phyloP scores from a whole-genome alignment of 2,888 invertebrate species.

The Philaethria dido region DNA sequence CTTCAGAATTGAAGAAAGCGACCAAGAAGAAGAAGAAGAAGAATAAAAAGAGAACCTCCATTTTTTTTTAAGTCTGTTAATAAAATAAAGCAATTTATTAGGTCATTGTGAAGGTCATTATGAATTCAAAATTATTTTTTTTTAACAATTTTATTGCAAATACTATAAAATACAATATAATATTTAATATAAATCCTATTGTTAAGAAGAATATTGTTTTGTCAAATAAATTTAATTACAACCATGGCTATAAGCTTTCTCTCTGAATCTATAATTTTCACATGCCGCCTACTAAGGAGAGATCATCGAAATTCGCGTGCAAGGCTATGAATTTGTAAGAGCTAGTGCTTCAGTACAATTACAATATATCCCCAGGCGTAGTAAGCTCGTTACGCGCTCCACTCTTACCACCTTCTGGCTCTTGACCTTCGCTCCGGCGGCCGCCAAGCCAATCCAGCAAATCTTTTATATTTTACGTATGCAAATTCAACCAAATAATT shows the following conservation, averaged over 20 bases:
- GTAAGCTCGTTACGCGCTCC: conserved; percentile 58
- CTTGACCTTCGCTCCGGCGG: conserved; percentile 41
- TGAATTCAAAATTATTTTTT: too few species aligned
- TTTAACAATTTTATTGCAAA: background rate
- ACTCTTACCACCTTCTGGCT: conserved; percentile 48
- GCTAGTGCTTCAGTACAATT: conserved; percentile 59
- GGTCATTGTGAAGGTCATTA: too few species aligned
- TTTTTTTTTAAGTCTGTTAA: too few species aligned
- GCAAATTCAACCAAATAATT: background rate
- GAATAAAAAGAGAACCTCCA: too few species aligned
- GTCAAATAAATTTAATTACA: conserved; percentile 35
- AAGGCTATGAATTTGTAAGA: conserved; percentile 43
- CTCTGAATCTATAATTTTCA: conserved; percentile 42
- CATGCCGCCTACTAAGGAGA: conserved; percentile 41
- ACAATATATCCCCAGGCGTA: conserved; percentile 63
- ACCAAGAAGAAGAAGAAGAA: too few species aligned
- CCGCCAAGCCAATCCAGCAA: too few species aligned
- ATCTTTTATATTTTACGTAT: background rate
- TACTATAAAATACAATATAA: background rate
- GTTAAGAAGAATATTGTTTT: conserved; percentile 18
- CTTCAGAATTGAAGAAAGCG: too few species aligned
- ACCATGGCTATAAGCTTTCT: conserved; percentile 32
- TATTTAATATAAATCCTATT: background rate
- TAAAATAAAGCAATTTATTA: too few species aligned
- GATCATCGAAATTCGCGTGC: conserved; percentile 41